These are phyloP conservation scores for Drepana falcataria DNA, from an alignment of 2,888 invertebrate species.

Conservation along the genomic window DNA sequence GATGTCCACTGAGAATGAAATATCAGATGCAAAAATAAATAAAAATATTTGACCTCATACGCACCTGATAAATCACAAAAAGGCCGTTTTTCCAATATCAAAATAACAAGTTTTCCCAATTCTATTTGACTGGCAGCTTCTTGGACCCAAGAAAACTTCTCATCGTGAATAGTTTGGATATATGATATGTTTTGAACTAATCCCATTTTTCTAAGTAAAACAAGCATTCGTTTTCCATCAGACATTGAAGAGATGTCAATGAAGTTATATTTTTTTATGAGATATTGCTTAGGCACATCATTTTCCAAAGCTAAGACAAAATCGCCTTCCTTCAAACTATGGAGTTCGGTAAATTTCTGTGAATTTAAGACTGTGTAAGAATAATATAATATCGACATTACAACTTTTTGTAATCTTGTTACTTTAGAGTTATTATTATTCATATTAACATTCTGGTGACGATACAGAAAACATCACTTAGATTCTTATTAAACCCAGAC, in stretches of 20 bases:
- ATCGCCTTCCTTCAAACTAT: constrained; percentile 23
- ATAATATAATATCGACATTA: too few relatives aligned
- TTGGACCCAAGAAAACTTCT: constrained; percentile 40
- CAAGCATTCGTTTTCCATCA: constrained; percentile 30
- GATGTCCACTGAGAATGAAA: too few relatives aligned
- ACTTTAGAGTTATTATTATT: too few relatives aligned
- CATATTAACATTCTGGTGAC: too few relatives aligned
- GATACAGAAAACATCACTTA: too few relatives aligned
- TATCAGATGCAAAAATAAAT: too few relatives aligned
- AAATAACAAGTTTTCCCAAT: constrained; percentile 31
- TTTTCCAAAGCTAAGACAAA: constrained; percentile 40
- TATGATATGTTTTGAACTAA: constrained; percentile 21
- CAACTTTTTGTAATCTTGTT: too few relatives aligned
- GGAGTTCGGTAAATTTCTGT: constrained; percentile 39
- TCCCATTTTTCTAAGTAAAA: constrained; percentile 33
- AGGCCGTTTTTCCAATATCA: constrained; percentile 42
- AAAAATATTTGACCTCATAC: background rate
- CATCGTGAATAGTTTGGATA: constrained; percentile 34
- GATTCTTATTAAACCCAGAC: too few relatives aligned
- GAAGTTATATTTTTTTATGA: constrained; percentile 28
- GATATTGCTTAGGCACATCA: constrained; percentile 24
- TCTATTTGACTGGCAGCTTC: constrained; percentile 34
- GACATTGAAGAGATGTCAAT: constrained; percentile 36
- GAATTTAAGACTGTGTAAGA: constrained; percentile 10
- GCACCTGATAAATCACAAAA: constrained; percentile 46